These are phyloP conservation scores for Toxostoma redivivum DNA, from an alignment of 2,113 vertebrate genomes.

Conservation along the genomic window DNA sequence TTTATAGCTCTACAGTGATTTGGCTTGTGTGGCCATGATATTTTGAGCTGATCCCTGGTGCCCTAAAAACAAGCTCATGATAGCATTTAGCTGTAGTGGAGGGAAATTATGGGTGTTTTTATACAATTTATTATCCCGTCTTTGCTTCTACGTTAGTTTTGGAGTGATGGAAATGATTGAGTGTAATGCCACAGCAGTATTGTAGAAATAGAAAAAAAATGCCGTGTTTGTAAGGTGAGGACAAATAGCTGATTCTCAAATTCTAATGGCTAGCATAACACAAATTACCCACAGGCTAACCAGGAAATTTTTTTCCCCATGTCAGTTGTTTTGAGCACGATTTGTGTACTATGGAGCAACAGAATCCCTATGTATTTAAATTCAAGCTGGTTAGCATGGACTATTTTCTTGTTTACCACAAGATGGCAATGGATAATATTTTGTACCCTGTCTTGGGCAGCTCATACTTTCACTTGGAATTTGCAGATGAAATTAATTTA, in stretches of 20 bases:
- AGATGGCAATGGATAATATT: conserved; percentile 18
- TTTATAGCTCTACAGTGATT: background rate
- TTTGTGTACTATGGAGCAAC: background rate
- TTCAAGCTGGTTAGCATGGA: background rate
- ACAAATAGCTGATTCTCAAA: background rate
- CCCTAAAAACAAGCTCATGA: background rate
- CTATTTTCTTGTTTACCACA: conserved; percentile 16
- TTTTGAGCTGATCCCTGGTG: background rate
- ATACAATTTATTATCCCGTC: background rate
- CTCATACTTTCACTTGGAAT: background rate
- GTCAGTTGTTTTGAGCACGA: background rate
- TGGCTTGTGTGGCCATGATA: background rate
- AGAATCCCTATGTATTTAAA: background rate
- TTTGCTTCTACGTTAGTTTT: background rate
- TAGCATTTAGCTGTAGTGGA: background rate
- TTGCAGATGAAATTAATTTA: background rate
- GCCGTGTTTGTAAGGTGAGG: background rate
- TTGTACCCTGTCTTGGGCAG: background rate
- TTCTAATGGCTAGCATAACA: background rate
- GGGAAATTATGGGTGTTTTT: background rate
- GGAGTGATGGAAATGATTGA: background rate
- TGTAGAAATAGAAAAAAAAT: background rate
- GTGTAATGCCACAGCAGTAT: background rate
- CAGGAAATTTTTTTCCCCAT: background rate
- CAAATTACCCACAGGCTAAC: background rate